Evolutionary conservation across 2,113 vertebrate species (phyloP).

Genomic region (Phainopepla nitens): DNA sequence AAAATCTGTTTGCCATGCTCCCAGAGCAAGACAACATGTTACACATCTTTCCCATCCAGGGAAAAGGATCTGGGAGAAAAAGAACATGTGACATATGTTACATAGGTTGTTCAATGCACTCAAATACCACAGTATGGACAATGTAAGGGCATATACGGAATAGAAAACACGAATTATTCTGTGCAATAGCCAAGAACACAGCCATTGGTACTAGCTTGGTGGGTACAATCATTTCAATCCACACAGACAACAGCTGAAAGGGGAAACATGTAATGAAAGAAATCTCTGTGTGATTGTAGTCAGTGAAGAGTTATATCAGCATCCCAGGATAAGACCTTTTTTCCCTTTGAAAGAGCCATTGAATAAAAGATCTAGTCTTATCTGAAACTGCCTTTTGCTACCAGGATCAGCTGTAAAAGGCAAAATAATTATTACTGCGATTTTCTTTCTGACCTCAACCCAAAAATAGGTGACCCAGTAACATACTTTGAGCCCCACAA

Average conservation of each 20-base stretch:
- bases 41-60: neutral
- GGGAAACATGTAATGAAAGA: neutral
- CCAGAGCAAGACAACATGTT: neutral
- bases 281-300: neutral
- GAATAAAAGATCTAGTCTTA: neutral
- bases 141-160: neutral
- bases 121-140: neutral
- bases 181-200: neutral
- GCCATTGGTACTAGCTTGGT: neutral
- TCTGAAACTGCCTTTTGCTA: neutral
- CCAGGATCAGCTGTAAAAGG: neutral
- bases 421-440: neutral
- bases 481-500: neutral
- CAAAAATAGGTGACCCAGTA: neutral
- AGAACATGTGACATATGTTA: rapidly evolving
- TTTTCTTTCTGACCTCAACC: neutral
- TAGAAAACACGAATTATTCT: neutral
- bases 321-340: neutral
- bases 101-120: neutral
- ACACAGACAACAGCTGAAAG: neutral
- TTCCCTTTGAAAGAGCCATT: neutral
- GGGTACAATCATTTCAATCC: neutral
- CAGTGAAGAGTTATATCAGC: neutral
- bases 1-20: neutral
- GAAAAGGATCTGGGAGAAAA: neutral